Base-by-base conservation (phyloP, 2,797 vertebrate genomes). In the Limnodromus scolopaceus region DNA sequence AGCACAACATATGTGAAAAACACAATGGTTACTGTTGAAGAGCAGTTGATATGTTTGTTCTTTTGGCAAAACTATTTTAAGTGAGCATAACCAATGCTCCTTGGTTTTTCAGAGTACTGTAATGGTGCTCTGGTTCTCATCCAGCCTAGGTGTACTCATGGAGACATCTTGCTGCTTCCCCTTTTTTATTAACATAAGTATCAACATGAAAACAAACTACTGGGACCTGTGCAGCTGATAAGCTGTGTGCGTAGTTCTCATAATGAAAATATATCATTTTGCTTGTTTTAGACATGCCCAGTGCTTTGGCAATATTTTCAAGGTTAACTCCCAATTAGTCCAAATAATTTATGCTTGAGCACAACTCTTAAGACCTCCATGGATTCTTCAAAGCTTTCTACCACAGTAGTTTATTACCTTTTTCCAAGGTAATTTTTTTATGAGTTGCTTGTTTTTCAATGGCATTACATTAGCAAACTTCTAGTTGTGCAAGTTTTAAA, bases 1-100 rank as follows among this genome's bases (percentile, higher is more conserved):
- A 71, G 25, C 74, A 74, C 53, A 85, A 65, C 16, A 20, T 84
- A 63, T 85, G 11, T 95, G 83, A 69, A 93, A 68, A 93, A 92
- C 34, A 51, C 41, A 70, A 20, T 39, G 43, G 38, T 83, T 88
- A 34, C 45, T 94, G 57, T 49, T 8, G 20, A 97, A 93, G 65
- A 84, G 36, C 27, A 81, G 57, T 55, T 82, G 90, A 36, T 91
- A 24, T 19, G 34, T 87, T 95, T 89, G 49, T 81, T 92, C 49
- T 88, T 57, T 88, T 88, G 51, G 36, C 36, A 87, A 90, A 93
- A 70, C 32, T 36, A 4, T 79, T 85, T 96, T 77, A 93, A 89
- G 54, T 85, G 54, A 85, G 41, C 38, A 65, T 81, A 90, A 84
- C 71, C 68, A 69, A 84, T 71, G 10, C 51, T 89, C 66, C 90